Evolutionary conservation across 2,797 vertebrate species (phyloP), one percentile per base, ranked within the genome.

Genomic region (Tadarida brasiliensis): DNA sequence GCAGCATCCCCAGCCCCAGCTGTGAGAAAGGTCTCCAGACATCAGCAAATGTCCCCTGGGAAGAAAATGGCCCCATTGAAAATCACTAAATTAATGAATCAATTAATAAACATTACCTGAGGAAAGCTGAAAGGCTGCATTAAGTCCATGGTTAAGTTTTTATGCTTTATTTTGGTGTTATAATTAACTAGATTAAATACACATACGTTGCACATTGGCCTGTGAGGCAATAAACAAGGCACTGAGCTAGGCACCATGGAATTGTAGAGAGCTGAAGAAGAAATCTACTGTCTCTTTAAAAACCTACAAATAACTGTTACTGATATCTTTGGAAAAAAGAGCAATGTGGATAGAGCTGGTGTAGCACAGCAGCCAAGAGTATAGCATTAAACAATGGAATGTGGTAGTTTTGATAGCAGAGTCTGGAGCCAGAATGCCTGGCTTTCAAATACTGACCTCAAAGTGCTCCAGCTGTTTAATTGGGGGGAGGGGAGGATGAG

Each of bases 141-240:
- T 47, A 59, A 93, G n/a, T 33, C 57, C 28, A 54, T 44, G 39
- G 17, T 49, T 92, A 44, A 67, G 10, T 54, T 76, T 94, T 83
- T 35, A 28, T 26, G 78, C 90, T 90, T 87, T 11, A 83, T 67
- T 89, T 94, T 88, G 67, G 54, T 84, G 1, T 83, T 90, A 94
- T 56, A 78, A 73, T 90, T 70, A 95, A 39, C 67, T 61, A 80
- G 61, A 93, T 15, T 87, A 33, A 84, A 39, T 56, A 86, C 78
- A 39, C 2, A 26, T 19, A 8, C 15, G 56, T 14, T 84, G 14
- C 0, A 71, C 16, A 33, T 56, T 30, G 57, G 6, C 1, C n/a
- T 56, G 1, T 39, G 70, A 87, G 22, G 20, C 26, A 56, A 68
- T 57, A 28, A 54, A 82, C 5, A 63, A 61, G 44, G 54, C 28